Base-by-base conservation (phyloP, 2,888 invertebrate species). In the Synanthedon andrenaeformis region DNA sequence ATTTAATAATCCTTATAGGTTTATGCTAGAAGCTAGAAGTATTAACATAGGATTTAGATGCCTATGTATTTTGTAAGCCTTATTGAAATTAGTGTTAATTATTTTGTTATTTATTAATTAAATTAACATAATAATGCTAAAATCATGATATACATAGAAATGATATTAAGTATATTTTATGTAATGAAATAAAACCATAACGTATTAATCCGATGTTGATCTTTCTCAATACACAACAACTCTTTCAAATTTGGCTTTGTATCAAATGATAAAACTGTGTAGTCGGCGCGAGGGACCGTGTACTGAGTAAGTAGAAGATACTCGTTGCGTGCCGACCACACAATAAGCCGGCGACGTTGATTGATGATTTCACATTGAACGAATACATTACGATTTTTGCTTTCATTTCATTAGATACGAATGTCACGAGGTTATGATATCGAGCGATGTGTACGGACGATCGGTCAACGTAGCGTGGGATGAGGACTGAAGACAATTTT, bases 351-450 rank as follows among this genome's bases (percentile, higher is more conserved):
- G 59, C 68, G 86, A 85, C 86, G 64, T 83, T 86, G 87, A 87
- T 86, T 78, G 82, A 87, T 86, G 82, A 71, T 72, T 71, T 64
- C 70, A 76, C 82, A 82, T 84, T 83, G 76, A 84, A 84, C 82
- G 85, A 86, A 85, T 83, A 86, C 85, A 86, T 86, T 87, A 87
- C 80, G 79, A 86, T 85, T 87, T 85, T 85, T 87, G 86, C 87
- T 86, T 86, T 86, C 85, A 77, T 72, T 71, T 69, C 70, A 70
- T 82, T 82, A 79, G 82, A 85, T 86, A 80, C 78, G 78, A 82
- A 84, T 84, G 82, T 85, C 85, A 82, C 81, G 79, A 86, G 82
- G 85, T 82, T 86, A 83, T 84, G 86, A 85, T 85, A 87, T 83
- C 82, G 82, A 78, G 45, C 45, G 45, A 45, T 45, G 45, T 70